Conservation (phyloP, 1,140 invertebrate species). For the Platyscapa corneri region DNA sequence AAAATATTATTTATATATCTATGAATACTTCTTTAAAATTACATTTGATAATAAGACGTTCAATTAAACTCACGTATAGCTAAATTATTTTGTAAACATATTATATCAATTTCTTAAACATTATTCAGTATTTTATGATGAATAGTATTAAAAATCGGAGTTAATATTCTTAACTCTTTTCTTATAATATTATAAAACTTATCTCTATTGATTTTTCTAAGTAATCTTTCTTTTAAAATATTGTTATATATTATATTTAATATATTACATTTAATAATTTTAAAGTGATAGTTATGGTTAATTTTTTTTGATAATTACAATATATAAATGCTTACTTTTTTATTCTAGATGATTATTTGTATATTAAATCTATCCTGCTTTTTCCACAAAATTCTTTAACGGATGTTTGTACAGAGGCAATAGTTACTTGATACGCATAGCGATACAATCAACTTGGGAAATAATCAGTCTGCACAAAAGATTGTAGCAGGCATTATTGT, state of each 20-base stretch:
- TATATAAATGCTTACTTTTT: background rate
- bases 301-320: background rate
- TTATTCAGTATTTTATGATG: background rate
- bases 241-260: background rate
- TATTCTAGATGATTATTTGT: background rate
- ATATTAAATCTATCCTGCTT: background rate
- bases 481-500: background rate
- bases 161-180: too few relatives aligned
- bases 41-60: too few relatives aligned
- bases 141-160: too few relatives aligned
- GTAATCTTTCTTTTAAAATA: background rate
- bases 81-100: background rate
- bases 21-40: too few relatives aligned
- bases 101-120: background rate
- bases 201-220: background rate
- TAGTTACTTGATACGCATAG: background rate
- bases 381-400: background rate
- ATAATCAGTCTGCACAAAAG: background rate
- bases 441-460: background rate
- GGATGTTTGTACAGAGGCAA: background rate
- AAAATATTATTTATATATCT: too few relatives aligned
- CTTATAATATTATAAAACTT: background rate
- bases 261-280: background rate
- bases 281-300: too few relatives aligned
- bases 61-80: background rate